These are phyloP conservation scores for Speoplatyrhinus poulsoni DNA, from an alignment of 2,113 vertebrate species.

Conservation along the genomic window DNA sequence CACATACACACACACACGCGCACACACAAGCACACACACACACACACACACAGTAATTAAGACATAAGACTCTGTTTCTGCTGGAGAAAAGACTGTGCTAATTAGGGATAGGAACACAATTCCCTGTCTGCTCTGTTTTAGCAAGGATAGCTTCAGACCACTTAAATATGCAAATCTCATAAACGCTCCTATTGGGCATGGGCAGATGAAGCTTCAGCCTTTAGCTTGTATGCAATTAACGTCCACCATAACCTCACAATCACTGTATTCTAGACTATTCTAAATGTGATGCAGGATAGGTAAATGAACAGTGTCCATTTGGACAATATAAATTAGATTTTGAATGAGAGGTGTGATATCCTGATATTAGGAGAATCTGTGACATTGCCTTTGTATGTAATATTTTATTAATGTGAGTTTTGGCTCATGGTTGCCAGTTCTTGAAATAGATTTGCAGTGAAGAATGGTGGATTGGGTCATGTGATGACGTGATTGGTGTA, in stretches of 20 bases:
- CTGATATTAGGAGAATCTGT: too few relatives aligned
- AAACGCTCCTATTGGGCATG: not conserved
- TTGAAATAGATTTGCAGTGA: too few relatives aligned
- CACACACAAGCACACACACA: not conserved
- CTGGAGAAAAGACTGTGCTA: slow-evolving; percentile 4
- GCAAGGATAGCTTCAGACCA: not conserved
- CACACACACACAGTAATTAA: slow-evolving; percentile 35
- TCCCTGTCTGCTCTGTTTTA: not conserved
- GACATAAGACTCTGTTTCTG: slow-evolving; percentile 24
- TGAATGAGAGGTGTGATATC: too few relatives aligned
- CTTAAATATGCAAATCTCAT: not conserved
- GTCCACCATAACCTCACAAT: not conserved
- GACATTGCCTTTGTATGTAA: too few relatives aligned
- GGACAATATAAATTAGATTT: too few relatives aligned
- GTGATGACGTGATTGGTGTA: too few relatives aligned
- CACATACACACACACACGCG: not conserved
- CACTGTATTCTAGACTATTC: not conserved
- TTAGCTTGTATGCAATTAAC: not conserved
- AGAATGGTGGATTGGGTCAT: too few relatives aligned
- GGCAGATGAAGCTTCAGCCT: slow-evolving; percentile 3
- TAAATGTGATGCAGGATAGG: too few relatives aligned
- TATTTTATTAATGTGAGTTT: too few relatives aligned
- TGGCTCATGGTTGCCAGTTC: too few relatives aligned
- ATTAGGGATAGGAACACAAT: slow-evolving; percentile 32
- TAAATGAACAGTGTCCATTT: too few relatives aligned